These are phyloP conservation scores for Pseudochirops corinnae DNA, from an alignment of 2,797 vertebrate genomes.

Conservation along the genomic window DNA sequence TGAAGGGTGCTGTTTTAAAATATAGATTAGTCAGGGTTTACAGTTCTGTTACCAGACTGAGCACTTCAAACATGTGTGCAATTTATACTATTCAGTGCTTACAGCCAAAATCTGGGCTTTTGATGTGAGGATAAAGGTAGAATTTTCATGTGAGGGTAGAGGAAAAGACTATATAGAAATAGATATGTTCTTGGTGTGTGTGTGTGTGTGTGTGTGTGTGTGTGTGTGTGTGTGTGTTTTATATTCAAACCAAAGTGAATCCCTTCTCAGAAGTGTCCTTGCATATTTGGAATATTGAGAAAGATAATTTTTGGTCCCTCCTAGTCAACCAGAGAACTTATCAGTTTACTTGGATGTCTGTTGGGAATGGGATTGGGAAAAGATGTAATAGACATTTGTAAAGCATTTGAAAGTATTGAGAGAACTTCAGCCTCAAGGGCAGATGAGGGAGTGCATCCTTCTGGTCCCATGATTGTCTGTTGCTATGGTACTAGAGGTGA, in stretches of 20 bases:
- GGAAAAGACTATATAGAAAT: conserved; percentile 52
- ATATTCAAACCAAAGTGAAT: background rate
- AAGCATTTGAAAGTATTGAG: background rate
- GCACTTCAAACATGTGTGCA: conserved; percentile 67
- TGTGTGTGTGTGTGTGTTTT: background rate
- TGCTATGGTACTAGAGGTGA: background rate
- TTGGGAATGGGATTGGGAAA: background rate
- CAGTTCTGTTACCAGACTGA: conserved; percentile 51
- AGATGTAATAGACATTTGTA: background rate
- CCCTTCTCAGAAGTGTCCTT: conserved; percentile 37
- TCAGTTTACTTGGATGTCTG: background rate
- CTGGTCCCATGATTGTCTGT: background rate
- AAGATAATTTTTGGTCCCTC: background rate
- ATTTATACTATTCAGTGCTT: conserved; percentile 65
- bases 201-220: background rate
- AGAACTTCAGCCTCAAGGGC: background rate
- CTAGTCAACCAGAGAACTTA: background rate
- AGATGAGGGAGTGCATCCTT: background rate
- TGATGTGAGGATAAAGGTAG: conserved; percentile 58
- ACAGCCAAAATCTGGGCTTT: conserved; percentile 73
- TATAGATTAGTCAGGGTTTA: conserved; percentile 72
- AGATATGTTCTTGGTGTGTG: background rate
- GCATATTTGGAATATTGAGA: conserved; percentile 11
- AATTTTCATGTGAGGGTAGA: conserved; percentile 54
- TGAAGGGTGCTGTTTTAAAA: conserved; percentile 74